A percentile compares a stretch with the other conserved stretches of the same genome.
phyloP scores from a whole-genome alignment of 2,888 invertebrate genomes.

The Agrilus cyanescens region DNA sequence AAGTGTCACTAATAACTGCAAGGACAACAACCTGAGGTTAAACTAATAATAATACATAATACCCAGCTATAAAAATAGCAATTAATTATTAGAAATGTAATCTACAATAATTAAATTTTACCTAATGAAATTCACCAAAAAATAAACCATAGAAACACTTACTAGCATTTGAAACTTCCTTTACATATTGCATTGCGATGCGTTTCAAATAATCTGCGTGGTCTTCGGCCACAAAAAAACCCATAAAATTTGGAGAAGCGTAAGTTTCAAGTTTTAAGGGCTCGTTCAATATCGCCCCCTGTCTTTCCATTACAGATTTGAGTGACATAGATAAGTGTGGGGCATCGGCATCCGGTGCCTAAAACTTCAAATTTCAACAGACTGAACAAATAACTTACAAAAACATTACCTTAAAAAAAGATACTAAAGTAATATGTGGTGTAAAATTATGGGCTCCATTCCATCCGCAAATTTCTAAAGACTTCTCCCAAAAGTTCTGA shows the following conservation, averaged over 20 bases:
- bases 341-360: constrained; percentile 68
- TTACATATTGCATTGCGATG: constrained; percentile 68
- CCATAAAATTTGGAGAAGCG: constrained; percentile 82
- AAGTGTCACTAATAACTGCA: constrained; percentile 57
- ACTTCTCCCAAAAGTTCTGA: constrained; percentile 67
- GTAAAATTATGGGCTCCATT: constrained; percentile 85
- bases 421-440: constrained; percentile 81
- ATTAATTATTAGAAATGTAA: constrained; percentile 5
- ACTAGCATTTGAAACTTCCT: constrained; percentile 66
- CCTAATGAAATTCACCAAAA: not conserved
- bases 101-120: constrained; percentile 3
- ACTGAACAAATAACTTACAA: not conserved
- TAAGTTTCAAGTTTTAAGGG: constrained; percentile 68
- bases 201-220: constrained; percentile 71
- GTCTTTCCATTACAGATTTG: constrained; percentile 60
- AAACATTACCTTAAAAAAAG: constrained; percentile 68
- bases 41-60: constrained; percentile 8
- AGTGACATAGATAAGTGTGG: constrained; percentile 57
- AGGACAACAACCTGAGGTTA: constrained; percentile 31
- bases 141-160: constrained; percentile 28
- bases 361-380: constrained; percentile 16
- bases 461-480: constrained; percentile 64
- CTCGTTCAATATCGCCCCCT: constrained; percentile 52
- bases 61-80: constrained; percentile 7
- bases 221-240: constrained; percentile 73